Base-by-base conservation (phyloP, 2,113 vertebrate species). In the Cichladusa arquata region DNA sequence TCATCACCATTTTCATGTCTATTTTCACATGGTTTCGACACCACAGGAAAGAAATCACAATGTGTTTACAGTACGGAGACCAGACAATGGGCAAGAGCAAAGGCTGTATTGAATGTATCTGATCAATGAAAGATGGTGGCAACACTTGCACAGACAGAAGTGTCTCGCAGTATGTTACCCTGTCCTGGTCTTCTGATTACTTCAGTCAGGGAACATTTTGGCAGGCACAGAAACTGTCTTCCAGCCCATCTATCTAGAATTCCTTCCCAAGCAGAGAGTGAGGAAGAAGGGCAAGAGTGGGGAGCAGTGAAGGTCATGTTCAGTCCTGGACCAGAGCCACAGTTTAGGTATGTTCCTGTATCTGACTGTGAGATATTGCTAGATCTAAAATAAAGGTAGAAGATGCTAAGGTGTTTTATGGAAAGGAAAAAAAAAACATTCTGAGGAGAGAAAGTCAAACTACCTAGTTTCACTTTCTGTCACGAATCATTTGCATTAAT, bases 131-230 rank as follows among this genome's bases (percentile, higher is more conserved):
- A 64, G 7, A 4, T 25, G 25, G 9, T 54, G 58, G 36, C 19
- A 60, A 19, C 2, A 12, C 6, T 17, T 36, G 60, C 58, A 25
- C 14, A 22, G 25, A 12, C 31, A 60, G 34, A 1, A 0, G 0
- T 50, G 17, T 11, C 45, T 81, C 33, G 33, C 24, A 24, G 14
- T 3, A 1, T 54, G 23, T 15, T 78, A 14, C 3, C 19, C 23
- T 8, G 8, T 22, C 40, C 25, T 31, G 25, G 2, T 38, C 25
- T n/a, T 70, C 47, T 53, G 17, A n/a, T 33, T 0, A 0, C 9
- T 72, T 12, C 4, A 2, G 9, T n/a, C 8, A 65, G 22, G 12
- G 9, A 14, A 10, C 9, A 36, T 69, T 78, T 60, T 33, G 34
- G 19, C 44, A 81, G 34, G 22, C 12, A 47, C 7, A 61, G 29